phyloP scores from a whole-genome alignment of 1,140 invertebrate species.

The Rhynchophorus ferrugineus region DNA sequence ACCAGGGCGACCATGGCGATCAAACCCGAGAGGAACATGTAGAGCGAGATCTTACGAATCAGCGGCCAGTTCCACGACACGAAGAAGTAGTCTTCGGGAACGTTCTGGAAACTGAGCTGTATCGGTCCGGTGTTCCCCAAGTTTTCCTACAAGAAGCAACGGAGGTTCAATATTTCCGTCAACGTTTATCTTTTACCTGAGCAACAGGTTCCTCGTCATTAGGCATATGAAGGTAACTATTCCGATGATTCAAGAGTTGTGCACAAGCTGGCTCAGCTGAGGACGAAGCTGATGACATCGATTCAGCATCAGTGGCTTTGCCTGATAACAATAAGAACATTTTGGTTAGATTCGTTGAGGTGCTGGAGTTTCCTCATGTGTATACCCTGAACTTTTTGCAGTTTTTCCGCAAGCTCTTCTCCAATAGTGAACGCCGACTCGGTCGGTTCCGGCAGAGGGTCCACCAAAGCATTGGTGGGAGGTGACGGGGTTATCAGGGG shows the following conservation, averaged over 20 bases:
- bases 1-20: conserved; percentile 62
- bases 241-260: conserved; percentile 43
- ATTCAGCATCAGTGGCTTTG: conserved; percentile 28
- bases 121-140: conserved; percentile 36
- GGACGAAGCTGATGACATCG: conserved; percentile 43
- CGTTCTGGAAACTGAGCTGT: conserved; percentile 50
- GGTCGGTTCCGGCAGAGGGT: conserved; percentile 41
- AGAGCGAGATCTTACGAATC: conserved; percentile 64
- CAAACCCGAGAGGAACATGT: conserved; percentile 59
- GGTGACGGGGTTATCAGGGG: conserved; percentile 47
- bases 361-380: not conserved
- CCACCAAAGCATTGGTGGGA: conserved; percentile 43
- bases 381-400: conserved; percentile 39
- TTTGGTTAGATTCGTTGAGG: not conserved
- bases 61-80: conserved; percentile 75
- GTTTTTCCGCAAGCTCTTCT: conserved; percentile 36
- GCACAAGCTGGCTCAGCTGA: conserved; percentile 43
- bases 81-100: conserved; percentile 55
- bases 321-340: not conserved
- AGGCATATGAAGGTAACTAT: conserved; percentile 42
- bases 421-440: conserved; percentile 29
- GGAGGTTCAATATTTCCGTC: too few relatives aligned
- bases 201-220: conserved; percentile 37
- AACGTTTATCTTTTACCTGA: too few relatives aligned
- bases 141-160: not conserved